These are phyloP conservation scores for Halictus quadricinctus DNA, from an alignment of 2,888 invertebrate species.

Conservation along the genomic window DNA sequence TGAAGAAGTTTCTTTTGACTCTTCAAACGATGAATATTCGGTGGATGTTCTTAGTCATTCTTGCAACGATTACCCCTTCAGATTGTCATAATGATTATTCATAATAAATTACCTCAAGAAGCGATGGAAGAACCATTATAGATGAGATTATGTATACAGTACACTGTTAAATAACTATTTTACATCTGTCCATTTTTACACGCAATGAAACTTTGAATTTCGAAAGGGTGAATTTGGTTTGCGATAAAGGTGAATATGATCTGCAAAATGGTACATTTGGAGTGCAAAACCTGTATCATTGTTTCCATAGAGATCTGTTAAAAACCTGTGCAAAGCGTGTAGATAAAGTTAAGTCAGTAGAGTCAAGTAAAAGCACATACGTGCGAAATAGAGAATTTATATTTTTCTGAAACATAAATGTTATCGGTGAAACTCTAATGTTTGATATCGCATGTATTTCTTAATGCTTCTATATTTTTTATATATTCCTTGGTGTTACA, in stretches of 20 bases:
- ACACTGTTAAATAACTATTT: no score
- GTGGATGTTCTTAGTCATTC: no score
- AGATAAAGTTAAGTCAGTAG: constrained; percentile 20
- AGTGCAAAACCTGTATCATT: neutral
- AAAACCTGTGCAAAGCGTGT: neutral
- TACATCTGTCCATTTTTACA: no score
- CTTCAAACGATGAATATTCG: no score
- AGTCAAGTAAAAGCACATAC: constrained; percentile 7
- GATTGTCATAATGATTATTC: no score
- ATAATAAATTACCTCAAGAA: no score
- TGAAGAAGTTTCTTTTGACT: no score
- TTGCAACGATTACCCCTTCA: no score
- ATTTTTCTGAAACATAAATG: constrained; percentile 15
- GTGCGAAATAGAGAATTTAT: constrained; percentile 10
- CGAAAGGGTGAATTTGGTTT: neutral
- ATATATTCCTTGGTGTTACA: constrained; percentile 26
- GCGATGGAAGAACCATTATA: no score
- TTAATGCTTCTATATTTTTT: constrained; percentile 24
- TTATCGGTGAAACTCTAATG: constrained; percentile 3
- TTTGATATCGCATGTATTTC: constrained; percentile 22
- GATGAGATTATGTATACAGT: no score
- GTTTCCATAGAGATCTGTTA: neutral
- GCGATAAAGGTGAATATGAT: neutral
- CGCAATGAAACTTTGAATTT: neutral
- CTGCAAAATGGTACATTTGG: neutral